These are phyloP conservation scores for Chionomys nivalis DNA, from an alignment of 2,113 vertebrate genomes.

Conservation along the genomic window DNA sequence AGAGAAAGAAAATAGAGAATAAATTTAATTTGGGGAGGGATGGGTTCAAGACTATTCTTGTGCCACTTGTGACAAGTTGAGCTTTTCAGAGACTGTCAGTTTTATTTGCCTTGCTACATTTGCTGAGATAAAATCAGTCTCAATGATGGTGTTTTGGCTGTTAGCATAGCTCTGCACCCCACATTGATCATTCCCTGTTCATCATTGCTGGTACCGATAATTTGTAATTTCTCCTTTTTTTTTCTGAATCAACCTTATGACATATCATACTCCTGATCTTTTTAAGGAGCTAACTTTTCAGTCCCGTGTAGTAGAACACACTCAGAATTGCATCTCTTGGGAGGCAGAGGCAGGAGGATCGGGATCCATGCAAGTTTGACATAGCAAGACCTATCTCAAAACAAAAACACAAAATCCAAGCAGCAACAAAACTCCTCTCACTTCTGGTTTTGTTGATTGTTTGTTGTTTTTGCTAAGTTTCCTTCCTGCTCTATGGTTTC, in stretches of 20 bases:
- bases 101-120: not conserved
- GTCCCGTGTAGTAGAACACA: too few relatives aligned
- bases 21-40: not conserved
- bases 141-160: not conserved
- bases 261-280: not conserved
- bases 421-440: not conserved
- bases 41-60: not conserved
- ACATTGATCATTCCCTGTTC: not conserved
- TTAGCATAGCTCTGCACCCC: not conserved
- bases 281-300: constrained; percentile 29
- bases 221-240: not conserved
- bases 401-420: not conserved
- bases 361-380: not conserved
- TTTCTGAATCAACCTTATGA: not conserved
- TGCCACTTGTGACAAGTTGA: not conserved
- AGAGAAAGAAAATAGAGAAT: not conserved
- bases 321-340: not conserved
- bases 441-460: not conserved
- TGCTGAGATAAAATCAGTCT: not conserved
- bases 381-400: not conserved
- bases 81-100: not conserved
- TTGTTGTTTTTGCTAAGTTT: not conserved
- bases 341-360: not conserved
- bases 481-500: not conserved
- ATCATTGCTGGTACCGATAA: not conserved